phyloP scores from a whole-genome alignment of 2,888 invertebrate species.

The Pristionchus mayeri region DNA sequence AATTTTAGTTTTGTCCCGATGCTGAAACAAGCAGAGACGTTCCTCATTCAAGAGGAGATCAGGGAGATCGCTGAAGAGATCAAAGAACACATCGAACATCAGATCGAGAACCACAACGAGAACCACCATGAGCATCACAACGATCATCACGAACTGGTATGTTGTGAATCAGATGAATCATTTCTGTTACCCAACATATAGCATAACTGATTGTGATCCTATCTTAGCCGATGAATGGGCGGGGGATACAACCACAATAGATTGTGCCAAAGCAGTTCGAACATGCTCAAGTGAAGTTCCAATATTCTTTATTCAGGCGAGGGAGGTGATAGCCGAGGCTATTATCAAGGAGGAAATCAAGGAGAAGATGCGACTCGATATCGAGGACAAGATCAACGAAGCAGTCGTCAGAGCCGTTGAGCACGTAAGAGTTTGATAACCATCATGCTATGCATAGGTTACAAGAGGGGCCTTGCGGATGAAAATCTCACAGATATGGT shows the following conservation, averaged over 20 bases:
- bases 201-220: not conserved
- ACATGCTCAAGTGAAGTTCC: too few relatives aligned
- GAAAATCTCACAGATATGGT: too few relatives aligned
- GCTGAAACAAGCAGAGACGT: constrained; percentile 20
- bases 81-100: not conserved
- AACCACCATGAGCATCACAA: constrained; percentile 18
- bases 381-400: constrained; percentile 44
- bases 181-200: not conserved
- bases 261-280: too few relatives aligned
- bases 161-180: not conserved
- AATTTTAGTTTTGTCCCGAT: constrained; percentile 46
- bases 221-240: too few relatives aligned
- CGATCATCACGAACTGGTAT: not conserved
- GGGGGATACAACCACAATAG: too few relatives aligned
- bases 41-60: constrained; percentile 20
- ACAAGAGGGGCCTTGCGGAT: too few relatives aligned
- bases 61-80: constrained; percentile 27
- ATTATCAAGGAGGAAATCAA: constrained; percentile 32
- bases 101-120: not conserved
- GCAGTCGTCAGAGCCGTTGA: not conserved
- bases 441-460: too few relatives aligned
- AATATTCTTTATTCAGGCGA: too few relatives aligned
- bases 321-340: not conserved
- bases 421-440: not conserved
- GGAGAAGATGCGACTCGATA: constrained; percentile 31